A percentile compares a stretch with the other conserved stretches of the same genome.
These are phyloP conservation scores for Luscinia megarhynchos DNA, from an alignment of 2,797 vertebrate species.

Conservation along the genomic window DNA sequence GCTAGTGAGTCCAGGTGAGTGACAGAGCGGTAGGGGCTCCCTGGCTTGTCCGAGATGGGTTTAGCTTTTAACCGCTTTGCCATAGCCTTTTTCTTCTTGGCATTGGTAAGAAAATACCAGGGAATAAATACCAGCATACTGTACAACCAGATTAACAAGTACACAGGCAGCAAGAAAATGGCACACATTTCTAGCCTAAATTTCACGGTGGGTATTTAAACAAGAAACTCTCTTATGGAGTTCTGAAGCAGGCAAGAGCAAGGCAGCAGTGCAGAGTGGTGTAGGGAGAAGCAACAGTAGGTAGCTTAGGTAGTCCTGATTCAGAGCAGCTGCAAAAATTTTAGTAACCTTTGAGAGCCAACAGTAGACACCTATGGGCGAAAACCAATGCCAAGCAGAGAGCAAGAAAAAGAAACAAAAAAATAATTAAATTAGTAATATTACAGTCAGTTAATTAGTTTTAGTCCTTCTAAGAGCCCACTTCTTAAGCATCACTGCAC, in stretches of 20 bases:
- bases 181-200: constrained; percentile 83
- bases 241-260: constrained; percentile 70
- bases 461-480: constrained; percentile 56
- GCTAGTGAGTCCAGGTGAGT: constrained; percentile 89
- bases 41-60: constrained; percentile 81
- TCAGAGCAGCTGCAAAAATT: constrained; percentile 71
- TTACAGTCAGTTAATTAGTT: constrained; percentile 58
- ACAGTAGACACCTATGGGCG: constrained; percentile 69
- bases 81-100: constrained; percentile 85
- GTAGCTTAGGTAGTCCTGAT: constrained; percentile 56
- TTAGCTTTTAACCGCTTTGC: constrained; percentile 91
- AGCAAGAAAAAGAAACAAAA: constrained; percentile 62
- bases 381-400: constrained; percentile 77
- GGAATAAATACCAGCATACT: constrained; percentile 93
- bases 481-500: constrained; percentile 22
- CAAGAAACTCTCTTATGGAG: constrained; percentile 54
- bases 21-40: constrained; percentile 92
- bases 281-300: constrained; percentile 51
- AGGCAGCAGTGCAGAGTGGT: constrained; percentile 69
- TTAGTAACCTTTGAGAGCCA: constrained; percentile 81
- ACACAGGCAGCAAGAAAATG: constrained; percentile 89
- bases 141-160: constrained; percentile 93
- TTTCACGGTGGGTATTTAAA: constrained; percentile 78
- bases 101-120: constrained; percentile 95
- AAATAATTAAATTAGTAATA: constrained; percentile 74